Evolutionary conservation across 2,888 invertebrate genomes (phyloP).

Genomic region (Chaitophorus viminalis): DNA sequence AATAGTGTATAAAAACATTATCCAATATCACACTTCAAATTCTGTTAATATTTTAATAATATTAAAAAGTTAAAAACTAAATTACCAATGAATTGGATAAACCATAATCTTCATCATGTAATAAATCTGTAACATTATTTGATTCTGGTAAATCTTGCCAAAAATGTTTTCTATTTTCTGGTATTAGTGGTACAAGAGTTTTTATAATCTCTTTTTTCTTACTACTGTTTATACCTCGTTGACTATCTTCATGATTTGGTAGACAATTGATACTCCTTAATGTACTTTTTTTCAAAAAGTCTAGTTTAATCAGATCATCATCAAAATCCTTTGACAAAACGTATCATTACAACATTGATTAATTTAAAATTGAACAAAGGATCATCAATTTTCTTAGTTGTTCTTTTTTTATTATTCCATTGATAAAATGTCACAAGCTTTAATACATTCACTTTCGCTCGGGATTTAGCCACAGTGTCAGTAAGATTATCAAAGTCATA

Average conservation of each 20-base stretch:
- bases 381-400: not conserved
- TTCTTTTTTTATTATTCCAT: not conserved
- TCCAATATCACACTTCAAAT: too few relatives aligned
- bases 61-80: too few relatives aligned
- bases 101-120: not conserved
- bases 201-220: not conserved
- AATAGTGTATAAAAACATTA: too few relatives aligned
- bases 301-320: not conserved
- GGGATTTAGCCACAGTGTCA: not conserved
- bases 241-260: not conserved
- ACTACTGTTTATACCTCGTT: not conserved
- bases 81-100: too few relatives aligned
- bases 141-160: not conserved
- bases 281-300: not conserved
- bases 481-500: too few relatives aligned
- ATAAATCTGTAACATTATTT: not conserved
- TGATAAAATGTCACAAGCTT: not conserved
- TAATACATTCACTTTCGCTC: not conserved
- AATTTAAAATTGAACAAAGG: not conserved
- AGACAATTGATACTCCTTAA: not conserved
- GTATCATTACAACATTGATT: not conserved
- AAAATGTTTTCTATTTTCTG: not conserved
- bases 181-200: not conserved
- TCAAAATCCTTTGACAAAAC: not conserved
- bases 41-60: too few relatives aligned